These are phyloP conservation scores for Channa striata DNA, from an alignment of 2,797 vertebrate genomes.

Conservation along the genomic window DNA sequence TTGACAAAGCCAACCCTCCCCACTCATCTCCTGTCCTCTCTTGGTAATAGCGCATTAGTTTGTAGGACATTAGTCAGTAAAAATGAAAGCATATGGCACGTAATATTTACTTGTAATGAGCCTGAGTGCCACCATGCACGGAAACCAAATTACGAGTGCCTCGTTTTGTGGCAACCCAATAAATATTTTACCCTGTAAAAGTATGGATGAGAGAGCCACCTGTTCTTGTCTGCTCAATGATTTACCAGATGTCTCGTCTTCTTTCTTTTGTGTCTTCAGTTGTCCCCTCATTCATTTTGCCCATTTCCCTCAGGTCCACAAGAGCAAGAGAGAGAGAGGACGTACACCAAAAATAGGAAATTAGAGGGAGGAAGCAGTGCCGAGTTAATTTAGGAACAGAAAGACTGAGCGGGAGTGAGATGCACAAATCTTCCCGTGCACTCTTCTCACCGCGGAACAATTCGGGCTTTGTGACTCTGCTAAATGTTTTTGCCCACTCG, in stretches of 20 bases:
- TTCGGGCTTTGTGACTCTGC: neutral
- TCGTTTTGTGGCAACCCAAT: constrained; percentile 70
- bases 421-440: neutral
- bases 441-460: constrained; percentile 4
- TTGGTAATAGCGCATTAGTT: constrained; percentile 58
- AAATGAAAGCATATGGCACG: constrained; percentile 72
- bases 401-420: constrained; percentile 26
- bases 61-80: constrained; percentile 68
- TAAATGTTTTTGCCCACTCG: constrained; percentile 17
- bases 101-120: constrained; percentile 78
- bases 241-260: constrained; percentile 64
- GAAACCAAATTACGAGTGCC: constrained; percentile 71
- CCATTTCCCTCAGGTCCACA: constrained; percentile 20
- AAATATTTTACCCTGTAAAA: constrained; percentile 74
- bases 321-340: neutral
- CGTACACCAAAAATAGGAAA: constrained; percentile 25
- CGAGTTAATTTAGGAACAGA: constrained; percentile 38
- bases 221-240: constrained; percentile 64
- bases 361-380: constrained; percentile 16
- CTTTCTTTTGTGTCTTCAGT: constrained; percentile 41
- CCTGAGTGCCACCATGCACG: constrained; percentile 58
- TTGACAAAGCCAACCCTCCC: constrained; percentile 38
- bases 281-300: constrained; percentile 27
- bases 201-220: constrained; percentile 67
- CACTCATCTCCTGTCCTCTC: constrained; percentile 39